Base-by-base conservation (phyloP, 35 echinoderm and acorn worm genomes). In the Apostichopus californicus region DNA sequence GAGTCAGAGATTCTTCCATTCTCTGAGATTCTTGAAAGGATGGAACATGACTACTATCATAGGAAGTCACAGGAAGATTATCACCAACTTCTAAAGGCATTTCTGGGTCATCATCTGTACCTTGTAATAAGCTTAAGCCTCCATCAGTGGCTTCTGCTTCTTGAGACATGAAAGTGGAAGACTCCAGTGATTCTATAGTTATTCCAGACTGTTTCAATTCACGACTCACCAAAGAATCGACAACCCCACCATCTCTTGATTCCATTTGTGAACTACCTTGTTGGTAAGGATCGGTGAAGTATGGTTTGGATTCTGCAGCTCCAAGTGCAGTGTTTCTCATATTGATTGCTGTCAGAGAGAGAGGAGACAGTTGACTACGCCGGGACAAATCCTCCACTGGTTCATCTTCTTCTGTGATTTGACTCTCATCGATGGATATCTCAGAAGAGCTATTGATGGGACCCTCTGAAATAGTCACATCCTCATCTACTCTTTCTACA, bases 381-480 rank as follows among this genome's bases (percentile, higher is more conserved):
- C 7, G 17, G 6, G 71, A 22, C n/a, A 75, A 22, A 75, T 75
- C 71, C 71, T 75, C 21, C 71, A 20, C 17, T 75, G 71, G 7
- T 22, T 75, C 14, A 75, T 7, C 15, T 20, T 75, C 64, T 18
- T n/a, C 71, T 22, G 20, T 75, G 15, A 18, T 75, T 75, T 14
- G 17, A 75, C 20, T 75, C 15, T 4, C 4, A n/a, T 15, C 2
- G 7, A 85, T 58, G 17, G 55, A 85, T 58, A 7, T 58, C 7
- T 85, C 81, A n/a, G 81, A 85, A 4, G 81, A 85, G 0, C 55
- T 85, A 59, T 55, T 85, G 23, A 85, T 56, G 23, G 81, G 55
- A 85, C 81, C 81, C 81, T 85, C 81, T n/a, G 81, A 85, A 59
- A 85, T 54, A 23, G 81, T 85, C 81, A 85, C 12, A n/a, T 59